Evolutionary conservation across 2,888 invertebrate species (phyloP), one percentile per base, ranked within the genome.

Genomic region (Peribatodes rhomboidaria): DNA sequence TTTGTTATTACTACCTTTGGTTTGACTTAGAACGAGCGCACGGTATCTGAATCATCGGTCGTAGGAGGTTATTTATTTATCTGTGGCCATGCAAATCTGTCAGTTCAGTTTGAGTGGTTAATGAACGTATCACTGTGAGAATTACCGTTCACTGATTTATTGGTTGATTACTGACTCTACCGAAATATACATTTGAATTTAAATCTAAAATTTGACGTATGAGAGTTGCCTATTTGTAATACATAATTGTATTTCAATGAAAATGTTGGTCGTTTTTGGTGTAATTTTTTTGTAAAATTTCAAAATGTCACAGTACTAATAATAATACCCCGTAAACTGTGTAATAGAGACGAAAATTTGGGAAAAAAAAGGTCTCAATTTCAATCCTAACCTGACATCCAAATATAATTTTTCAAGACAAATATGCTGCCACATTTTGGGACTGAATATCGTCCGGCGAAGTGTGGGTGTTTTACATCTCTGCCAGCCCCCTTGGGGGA

Each of bases 31-130:
- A 31, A 10, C 31, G 16, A 16, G 1, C 6, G 4, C 11, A 49
- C 49, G 16, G 49, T 61, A 60, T 54, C 68, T 70, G 67, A 70
- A 60, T 70, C 70, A 69, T 60, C 37, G 41, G 42, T 57, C 47
- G 70, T 72, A 62, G 70, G 71, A 18, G 39, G 71, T 75, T 75
- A 73, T 72, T 75, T 76, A 75, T 71, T 69, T 75, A 71, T 62
- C 70, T 70, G 71, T 44, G 37, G 33, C 66, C 71, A 78, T 77
- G 72, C 65, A 62, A 78, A 74, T 76, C 53, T 27, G 59, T 61
- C 49, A 69, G 68, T 74, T 71, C 65, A 64, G 70, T 72, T 75
- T 74, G 73, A 74, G 59, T 74, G 53, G 57, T 27, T 69, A 72
- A 75, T 73, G 61, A 70, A 61, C 68, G 39, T 57, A 65, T 66